These are phyloP conservation scores for Spialia ferax DNA, from an alignment of 2,888 invertebrate species.

Conservation along the genomic window DNA sequence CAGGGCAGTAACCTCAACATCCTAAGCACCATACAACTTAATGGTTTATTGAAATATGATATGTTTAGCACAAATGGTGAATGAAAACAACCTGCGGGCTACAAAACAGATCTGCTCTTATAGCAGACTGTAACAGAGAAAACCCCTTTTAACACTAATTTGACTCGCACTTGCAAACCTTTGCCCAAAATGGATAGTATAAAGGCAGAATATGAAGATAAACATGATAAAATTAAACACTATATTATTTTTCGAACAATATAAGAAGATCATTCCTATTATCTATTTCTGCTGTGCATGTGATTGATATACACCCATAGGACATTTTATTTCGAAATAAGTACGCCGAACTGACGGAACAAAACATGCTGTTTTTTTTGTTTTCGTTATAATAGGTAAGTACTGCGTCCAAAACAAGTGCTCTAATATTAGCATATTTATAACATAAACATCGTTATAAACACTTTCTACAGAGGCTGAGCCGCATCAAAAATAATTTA, in stretches of 20 bases:
- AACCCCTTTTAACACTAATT: background rate
- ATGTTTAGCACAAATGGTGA: background rate
- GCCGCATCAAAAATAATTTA: slow-evolving; percentile 60
- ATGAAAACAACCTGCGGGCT: too few species aligned
- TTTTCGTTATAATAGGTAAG: background rate
- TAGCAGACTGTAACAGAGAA: too few species aligned
- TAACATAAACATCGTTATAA: slow-evolving; percentile 77
- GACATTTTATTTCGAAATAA: background rate
- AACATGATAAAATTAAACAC: too few species aligned
- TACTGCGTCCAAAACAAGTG: background rate
- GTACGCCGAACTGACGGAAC: background rate
- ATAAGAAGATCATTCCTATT: too few species aligned
- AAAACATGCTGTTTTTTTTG: background rate
- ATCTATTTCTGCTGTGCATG: background rate
- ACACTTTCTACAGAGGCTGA: slow-evolving; percentile 55
- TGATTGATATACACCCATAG: background rate
- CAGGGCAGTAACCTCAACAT: background rate
- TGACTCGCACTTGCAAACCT: background rate
- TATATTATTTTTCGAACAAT: too few species aligned
- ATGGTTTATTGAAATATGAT: background rate
- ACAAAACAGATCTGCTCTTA: background rate
- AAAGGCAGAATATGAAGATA: too few species aligned
- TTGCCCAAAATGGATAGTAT: too few species aligned
- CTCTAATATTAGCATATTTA: slow-evolving; percentile 48
- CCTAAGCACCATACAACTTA: background rate